These are phyloP conservation scores for Acronicta alni DNA, from an alignment of 2,888 invertebrate genomes.

Conservation along the genomic window DNA sequence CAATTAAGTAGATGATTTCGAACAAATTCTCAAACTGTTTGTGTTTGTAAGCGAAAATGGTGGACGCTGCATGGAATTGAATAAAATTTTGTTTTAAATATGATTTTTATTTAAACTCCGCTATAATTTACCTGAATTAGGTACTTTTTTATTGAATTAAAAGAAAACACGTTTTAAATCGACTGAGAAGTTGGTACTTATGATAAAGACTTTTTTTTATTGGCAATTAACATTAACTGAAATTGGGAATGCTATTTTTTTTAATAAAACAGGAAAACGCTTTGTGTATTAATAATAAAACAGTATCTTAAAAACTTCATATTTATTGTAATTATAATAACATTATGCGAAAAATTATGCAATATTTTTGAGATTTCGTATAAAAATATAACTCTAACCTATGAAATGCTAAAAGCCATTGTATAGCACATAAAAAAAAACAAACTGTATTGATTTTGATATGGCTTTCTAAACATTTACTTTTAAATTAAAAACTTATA, in stretches of 20 bases:
- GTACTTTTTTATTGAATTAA: too few species aligned
- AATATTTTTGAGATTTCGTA: constrained; percentile 14
- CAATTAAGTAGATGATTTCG: constrained; percentile 43
- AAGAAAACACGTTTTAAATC: too few species aligned
- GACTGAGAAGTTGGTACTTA: too few species aligned
- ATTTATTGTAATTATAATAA: constrained; percentile 20
- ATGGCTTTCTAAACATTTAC: not conserved
- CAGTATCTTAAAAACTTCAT: constrained; percentile 9
- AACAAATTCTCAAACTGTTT: constrained; percentile 61
- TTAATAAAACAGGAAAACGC: too few species aligned
- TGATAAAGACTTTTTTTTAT: too few species aligned
- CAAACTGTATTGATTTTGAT: constrained; percentile 3
- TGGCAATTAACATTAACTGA: too few species aligned
- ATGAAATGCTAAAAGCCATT: constrained; percentile 26
- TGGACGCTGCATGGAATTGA: constrained; percentile 77
- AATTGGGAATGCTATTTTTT: too few species aligned
- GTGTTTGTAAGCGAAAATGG: constrained; percentile 72
- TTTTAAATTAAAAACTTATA: too few species aligned
- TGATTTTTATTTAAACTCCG: constrained; percentile 42
- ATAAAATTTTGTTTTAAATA: constrained; percentile 71
- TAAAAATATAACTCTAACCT: constrained; percentile 12
- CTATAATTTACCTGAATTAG: too few species aligned
- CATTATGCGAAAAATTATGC: not conserved
- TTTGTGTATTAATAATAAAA: constrained; percentile 10
- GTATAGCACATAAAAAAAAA: constrained; percentile 24